These are phyloP conservation scores for Gymnocheta viridis DNA, from an alignment of 2,888 invertebrate species.

Conservation along the genomic window DNA sequence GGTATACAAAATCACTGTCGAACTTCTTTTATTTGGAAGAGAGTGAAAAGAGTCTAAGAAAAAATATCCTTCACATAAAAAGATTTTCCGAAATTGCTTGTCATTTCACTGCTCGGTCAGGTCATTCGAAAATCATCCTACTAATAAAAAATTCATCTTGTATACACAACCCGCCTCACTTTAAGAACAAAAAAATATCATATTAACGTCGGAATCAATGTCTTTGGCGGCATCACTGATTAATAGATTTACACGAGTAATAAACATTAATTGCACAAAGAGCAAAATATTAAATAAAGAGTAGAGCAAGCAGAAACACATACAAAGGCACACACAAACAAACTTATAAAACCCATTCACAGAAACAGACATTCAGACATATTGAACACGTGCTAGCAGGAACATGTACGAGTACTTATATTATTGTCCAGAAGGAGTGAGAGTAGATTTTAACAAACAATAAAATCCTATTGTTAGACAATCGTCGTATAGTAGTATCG, in stretches of 20 bases:
- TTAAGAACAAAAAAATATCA: neutral
- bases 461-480: slow-evolving; percentile 12
- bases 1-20: no score
- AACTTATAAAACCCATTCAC: no score
- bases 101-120: no score
- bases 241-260: slow-evolving; percentile 56
- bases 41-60: no score
- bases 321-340: neutral
- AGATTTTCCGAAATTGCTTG: no score
- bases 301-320: neutral
- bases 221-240: slow-evolving; percentile 42
- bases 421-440: slow-evolving; percentile 12
- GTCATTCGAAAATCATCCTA: no score
- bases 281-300: slow-evolving; percentile 27
- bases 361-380: no score
- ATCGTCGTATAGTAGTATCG: neutral
- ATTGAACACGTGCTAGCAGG: neutral
- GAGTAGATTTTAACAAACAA: slow-evolving; percentile 10
- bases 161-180: no score
- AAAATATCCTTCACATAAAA: no score
- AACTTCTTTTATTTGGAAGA: no score
- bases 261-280: slow-evolving; percentile 56
- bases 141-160: no score
- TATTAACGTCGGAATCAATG: slow-evolving; percentile 33
- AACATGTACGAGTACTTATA: neutral